Conservation (phyloP, 64 coral and sea anemone genomes). For the Actinia tenebrosa region DNA sequence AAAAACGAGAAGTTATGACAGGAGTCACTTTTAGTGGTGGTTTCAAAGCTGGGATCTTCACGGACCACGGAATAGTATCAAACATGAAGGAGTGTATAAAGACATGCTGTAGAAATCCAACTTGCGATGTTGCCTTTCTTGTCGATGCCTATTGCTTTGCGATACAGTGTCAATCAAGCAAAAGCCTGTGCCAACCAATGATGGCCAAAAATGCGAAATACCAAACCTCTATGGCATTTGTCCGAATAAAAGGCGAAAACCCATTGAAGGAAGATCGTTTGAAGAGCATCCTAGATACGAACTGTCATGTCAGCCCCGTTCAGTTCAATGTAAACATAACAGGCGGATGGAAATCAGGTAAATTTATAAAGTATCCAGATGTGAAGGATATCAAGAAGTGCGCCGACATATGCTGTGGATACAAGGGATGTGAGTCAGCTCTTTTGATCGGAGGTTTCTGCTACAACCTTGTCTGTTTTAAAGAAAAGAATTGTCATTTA, state of each 20-base stretch:
- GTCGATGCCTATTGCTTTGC: conserved; percentile 64
- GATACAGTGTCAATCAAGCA: conserved; percentile 25
- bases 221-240: conserved; percentile 57
- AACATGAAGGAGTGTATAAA: conserved; percentile 44
- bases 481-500: conserved; percentile 47
- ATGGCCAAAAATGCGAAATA: conserved; percentile 24
- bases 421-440: conserved; percentile 51
- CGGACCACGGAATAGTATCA: conserved; percentile 37
- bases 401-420: conserved; percentile 51
- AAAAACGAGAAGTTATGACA: neutral
- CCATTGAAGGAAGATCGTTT: neutral
- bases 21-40: conserved; percentile 62
- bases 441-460: conserved; percentile 58
- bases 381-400: conserved; percentile 51
- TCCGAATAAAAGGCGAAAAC: neutral
- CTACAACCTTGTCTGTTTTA: conserved; percentile 78
- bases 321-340: conserved; percentile 66
- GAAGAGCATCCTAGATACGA: conserved; percentile 28
- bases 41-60: conserved; percentile 70
- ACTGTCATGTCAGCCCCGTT: conserved; percentile 46
- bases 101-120: conserved; percentile 39
- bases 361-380: conserved; percentile 62
- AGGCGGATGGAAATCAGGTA: conserved; percentile 75
- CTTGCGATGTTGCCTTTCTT: conserved; percentile 69
- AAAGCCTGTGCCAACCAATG: conserved; percentile 49